Evolutionary conservation across 2,113 vertebrate species (phyloP).

Genomic region (Sylvicapra grimmia): DNA sequence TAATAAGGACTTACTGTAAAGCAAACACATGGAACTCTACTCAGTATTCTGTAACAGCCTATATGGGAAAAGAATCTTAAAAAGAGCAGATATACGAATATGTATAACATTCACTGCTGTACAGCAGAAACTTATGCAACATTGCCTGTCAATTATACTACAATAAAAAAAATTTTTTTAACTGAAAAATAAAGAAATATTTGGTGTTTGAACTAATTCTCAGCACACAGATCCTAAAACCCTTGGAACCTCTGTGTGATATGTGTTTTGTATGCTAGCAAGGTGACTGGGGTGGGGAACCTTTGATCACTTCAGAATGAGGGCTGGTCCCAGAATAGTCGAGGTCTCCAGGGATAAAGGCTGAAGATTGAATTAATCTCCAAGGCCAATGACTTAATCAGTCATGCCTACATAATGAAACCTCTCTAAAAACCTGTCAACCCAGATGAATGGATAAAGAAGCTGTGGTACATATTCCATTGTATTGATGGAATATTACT

Average conservation of each 20-base stretch:
- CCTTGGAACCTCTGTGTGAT: neutral
- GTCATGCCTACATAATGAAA: fast-evolving
- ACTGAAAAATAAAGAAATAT: neutral
- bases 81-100: neutral
- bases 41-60: neutral
- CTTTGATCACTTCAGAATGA: neutral
- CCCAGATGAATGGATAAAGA: neutral
- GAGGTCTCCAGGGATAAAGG: neutral
- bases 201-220: neutral
- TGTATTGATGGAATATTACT: neutral
- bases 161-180: neutral
- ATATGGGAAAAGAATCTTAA: neutral
- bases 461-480: neutral
- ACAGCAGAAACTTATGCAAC: neutral
- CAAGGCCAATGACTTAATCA: neutral
- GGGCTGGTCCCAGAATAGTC: neutral
- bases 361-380: neutral
- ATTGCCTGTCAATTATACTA: neutral
- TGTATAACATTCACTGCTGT: neutral
- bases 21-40: neutral
- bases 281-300: neutral
- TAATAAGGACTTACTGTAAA: neutral
- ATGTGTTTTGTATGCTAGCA: neutral
- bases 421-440: neutral
- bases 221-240: neutral